Evolutionary conservation across 2,113 vertebrate species (phyloP).

Genomic region (Malurus elegans): DNA sequence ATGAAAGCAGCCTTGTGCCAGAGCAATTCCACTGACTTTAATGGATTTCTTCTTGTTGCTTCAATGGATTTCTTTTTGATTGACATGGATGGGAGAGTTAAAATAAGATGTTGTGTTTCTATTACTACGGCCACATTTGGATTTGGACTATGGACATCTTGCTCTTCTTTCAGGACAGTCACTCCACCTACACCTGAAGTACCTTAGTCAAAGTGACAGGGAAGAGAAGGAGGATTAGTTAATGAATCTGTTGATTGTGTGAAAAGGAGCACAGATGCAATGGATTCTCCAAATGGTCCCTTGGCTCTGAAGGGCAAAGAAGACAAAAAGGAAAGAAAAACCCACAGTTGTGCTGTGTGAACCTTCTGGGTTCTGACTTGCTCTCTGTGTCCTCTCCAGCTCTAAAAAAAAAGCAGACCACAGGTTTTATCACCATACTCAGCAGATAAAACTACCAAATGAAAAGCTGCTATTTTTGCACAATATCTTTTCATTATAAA

Average conservation of each 20-base stretch:
- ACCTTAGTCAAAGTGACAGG: background rate
- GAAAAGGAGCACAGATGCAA: background rate
- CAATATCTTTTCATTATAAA: background rate
- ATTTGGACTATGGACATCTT: background rate
- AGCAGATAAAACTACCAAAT: background rate
- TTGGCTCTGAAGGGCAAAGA: background rate
- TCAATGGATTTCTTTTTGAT: background rate
- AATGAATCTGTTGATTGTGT: background rate
- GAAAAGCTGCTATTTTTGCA: conserved; percentile 10
- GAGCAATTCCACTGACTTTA: background rate
- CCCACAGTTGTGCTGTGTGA: background rate
- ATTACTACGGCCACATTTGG: background rate
- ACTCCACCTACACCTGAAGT: background rate
- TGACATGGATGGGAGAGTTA: background rate
- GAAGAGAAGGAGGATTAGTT: background rate
- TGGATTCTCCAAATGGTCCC: background rate
- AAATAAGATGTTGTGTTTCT: background rate
- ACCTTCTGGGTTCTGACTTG: background rate
- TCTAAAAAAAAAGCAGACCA: background rate
- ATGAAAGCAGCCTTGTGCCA: background rate
- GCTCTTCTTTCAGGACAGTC: background rate
- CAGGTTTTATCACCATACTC: background rate
- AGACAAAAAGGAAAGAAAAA: background rate
- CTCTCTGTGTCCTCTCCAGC: background rate
- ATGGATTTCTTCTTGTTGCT: background rate